Base-by-base conservation (phyloP, 2,888 invertebrate species). In the Amorpha juglandis region DNA sequence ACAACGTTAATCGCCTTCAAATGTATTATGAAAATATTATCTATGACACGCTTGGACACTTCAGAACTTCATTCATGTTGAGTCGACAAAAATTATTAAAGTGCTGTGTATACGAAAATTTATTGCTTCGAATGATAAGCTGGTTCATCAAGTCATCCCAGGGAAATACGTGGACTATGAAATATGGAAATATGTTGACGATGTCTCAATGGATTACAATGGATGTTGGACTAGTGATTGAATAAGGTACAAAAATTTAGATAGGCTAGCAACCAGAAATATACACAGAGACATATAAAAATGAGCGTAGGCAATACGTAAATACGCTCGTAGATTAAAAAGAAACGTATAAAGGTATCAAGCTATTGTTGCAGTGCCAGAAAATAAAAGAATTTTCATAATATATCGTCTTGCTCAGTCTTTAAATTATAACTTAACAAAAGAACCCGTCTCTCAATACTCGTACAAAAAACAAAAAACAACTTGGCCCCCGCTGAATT, bases 1-100 rank as follows among this genome's bases (percentile, higher is more conserved):
- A 45, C 78, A 74, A 81, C 83, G 78, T 75, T 85, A 83, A 88
- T 86, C 80, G 82, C 78, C 71, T 77, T 82, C 79, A 82, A 88
- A 88, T 86, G 42, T 58, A 38, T 58, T 42, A 84, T 84, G 77
- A 83, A 85, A 87, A 87, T 85, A 85, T 84, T 80, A 78, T 78
- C 80, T 81, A 80, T 82, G 79, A 83, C 78, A 82, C 77, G 81
- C 78, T 80, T 82, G 77, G 77, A 78, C 78, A 19, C 76, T 69
- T 73, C 68, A 69, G 72, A 71, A 73, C 74, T 68, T 74, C 33
- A n/a, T 14, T 1, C 0, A 38, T 6, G 38, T 42, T 55, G 35
- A n/a, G n/a, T 16, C 50, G 12, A 42, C 8, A 12, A 21, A 19
- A 3, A 0, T 6, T 7, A 14, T 3, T 11, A 45, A 45, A 45